A percentile compares a stretch with the other conserved stretches of the same genome.
phyloP scores from a whole-genome alignment of 2,888 invertebrate species.

The Clunio marinus region DNA sequence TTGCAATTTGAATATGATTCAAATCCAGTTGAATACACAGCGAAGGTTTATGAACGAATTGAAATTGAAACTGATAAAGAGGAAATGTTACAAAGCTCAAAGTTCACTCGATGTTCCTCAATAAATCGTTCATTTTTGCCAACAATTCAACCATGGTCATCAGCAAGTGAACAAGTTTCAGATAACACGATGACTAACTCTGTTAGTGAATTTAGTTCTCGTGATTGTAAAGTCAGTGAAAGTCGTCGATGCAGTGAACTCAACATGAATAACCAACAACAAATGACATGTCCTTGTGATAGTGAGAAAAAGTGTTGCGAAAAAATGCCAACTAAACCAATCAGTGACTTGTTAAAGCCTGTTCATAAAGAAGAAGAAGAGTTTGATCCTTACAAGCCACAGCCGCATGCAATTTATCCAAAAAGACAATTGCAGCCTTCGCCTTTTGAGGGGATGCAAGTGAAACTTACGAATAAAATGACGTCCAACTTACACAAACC shows the following conservation, averaged over 20 bases:
- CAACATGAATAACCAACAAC: no score
- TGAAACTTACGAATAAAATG: conserved; percentile 44
- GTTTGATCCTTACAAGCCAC: conserved; percentile 14
- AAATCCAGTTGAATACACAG: conserved; percentile 41
- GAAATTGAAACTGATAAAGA: conserved; percentile 44
- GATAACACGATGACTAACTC: background rate
- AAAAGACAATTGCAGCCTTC: conserved; percentile 37
- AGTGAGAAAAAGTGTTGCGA: background rate
- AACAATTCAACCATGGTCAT: conserved; percentile 33
- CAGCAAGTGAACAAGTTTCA: background rate
- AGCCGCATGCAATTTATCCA: conserved; percentile 24
- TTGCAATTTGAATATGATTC: conserved; percentile 49
- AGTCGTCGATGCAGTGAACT: conserved; percentile 28
- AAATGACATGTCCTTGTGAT: background rate
- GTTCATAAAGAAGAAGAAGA: conserved; percentile 25
- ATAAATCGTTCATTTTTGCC: background rate
- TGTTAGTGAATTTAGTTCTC: background rate
- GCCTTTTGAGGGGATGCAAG: conserved; percentile 39
- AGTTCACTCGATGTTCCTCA: conserved; percentile 33
- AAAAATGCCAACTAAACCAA: background rate
- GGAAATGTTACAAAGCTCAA: conserved; percentile 44
- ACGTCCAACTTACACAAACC: conserved; percentile 60
- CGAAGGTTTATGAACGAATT: conserved; percentile 43
- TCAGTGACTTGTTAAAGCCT: background rate
- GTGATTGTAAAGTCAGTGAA: conserved; percentile 26